Evolutionary conservation across 1,140 invertebrate genomes (phyloP).

Genomic region (Tetragonula clypearis): DNA sequence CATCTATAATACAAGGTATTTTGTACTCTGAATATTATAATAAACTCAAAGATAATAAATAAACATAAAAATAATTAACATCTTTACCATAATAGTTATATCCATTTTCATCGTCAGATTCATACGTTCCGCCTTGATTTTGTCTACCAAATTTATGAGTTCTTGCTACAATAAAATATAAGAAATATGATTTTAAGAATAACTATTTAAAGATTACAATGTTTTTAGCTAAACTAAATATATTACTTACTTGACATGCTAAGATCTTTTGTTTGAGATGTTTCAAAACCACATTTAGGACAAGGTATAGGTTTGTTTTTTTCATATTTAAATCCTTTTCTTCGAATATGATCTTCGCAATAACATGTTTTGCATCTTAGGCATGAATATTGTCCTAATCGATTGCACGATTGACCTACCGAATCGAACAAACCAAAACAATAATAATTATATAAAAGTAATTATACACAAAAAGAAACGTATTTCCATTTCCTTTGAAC

Average conservation of each 20-base stretch:
- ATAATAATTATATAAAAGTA: background rate
- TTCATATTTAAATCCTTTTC: slow-evolving; percentile 96
- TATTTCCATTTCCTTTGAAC: background rate
- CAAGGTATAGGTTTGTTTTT: slow-evolving; percentile 95
- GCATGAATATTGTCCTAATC: slow-evolving; percentile 96
- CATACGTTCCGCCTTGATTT: slow-evolving; percentile 83
- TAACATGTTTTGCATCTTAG: slow-evolving; percentile 97
- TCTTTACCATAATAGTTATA: slow-evolving; percentile 75
- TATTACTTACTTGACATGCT: slow-evolving; percentile 94
- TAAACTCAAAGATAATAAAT: slow-evolving; percentile 12
- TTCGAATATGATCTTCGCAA: slow-evolving; percentile 97
- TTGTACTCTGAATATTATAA: background rate
- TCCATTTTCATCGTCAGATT: slow-evolving; percentile 79
- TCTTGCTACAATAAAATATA: slow-evolving; percentile 83
- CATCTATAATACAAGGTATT: background rate
- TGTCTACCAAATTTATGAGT: slow-evolving; percentile 92
- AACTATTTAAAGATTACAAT: background rate
- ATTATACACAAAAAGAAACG: background rate
- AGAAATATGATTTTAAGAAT: slow-evolving; percentile 25
- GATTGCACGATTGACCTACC: slow-evolving; percentile 95
- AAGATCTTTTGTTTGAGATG: slow-evolving; percentile 95
- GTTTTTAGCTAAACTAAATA: slow-evolving; percentile 6
- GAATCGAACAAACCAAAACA: slow-evolving; percentile 27
- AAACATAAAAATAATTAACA: slow-evolving; percentile 14
- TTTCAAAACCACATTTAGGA: slow-evolving; percentile 96